Evolutionary conservation across 1,140 invertebrate genomes (phyloP).

Genomic region (Chionoecetes opilio): DNA sequence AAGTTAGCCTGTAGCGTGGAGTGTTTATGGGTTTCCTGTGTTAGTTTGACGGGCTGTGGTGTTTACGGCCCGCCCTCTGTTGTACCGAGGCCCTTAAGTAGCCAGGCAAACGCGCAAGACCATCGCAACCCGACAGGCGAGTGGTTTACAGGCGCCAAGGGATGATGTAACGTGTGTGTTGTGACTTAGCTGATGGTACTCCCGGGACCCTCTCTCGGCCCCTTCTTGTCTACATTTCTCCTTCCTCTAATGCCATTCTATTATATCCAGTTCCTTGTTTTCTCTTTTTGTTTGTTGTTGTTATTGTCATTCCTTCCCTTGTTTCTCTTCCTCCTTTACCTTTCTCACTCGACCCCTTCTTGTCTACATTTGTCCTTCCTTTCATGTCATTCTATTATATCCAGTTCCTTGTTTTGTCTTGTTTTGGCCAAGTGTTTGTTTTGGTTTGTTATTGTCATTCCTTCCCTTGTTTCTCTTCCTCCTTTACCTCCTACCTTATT

Average conservation of each 20-base stretch:
- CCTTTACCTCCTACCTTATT: no score
- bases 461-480: no score
- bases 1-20: background rate
- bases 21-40: constrained; percentile 19
- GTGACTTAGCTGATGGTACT: background rate
- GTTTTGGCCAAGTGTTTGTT: background rate
- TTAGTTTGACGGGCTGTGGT: background rate
- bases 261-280: background rate
- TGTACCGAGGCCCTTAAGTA: constrained; percentile 27
- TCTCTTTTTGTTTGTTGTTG: no score
- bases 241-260: background rate
- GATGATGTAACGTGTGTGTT: constrained; percentile 8
- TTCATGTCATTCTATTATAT: constrained; percentile 1
- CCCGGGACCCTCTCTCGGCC: background rate
- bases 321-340: no score
- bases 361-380: background rate
- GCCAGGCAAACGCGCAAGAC: background rate
- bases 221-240: background rate
- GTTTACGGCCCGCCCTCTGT: constrained; percentile 23
- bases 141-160: constrained; percentile 3
- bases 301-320: no score
- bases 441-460: no score
- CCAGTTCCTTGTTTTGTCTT: background rate
- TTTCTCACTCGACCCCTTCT: background rate
- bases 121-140: background rate